These are phyloP conservation scores for Drosophila nigritarsus DNA, from an alignment of 2,888 invertebrate species.

Conservation along the genomic window DNA sequence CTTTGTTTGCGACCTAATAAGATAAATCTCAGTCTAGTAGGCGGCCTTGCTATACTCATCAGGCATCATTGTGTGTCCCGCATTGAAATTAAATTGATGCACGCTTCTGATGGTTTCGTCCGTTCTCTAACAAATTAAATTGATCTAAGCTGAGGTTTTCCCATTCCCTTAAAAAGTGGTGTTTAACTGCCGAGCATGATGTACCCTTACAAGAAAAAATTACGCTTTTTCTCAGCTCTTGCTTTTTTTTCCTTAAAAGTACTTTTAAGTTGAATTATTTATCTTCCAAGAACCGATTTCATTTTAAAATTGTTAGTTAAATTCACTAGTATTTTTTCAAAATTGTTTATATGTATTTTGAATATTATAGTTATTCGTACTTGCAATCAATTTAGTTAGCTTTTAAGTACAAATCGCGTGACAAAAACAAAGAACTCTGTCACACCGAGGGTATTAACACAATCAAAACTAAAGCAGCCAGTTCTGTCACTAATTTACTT, in stretches of 20 bases:
- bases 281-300: neutral
- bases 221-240: neutral
- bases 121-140: neutral
- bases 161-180: neutral
- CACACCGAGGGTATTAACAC: conserved; percentile 6
- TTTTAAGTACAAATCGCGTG: neutral
- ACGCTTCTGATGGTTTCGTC: too few species aligned
- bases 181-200: neutral
- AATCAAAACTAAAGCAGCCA: neutral
- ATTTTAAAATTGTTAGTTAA: neutral
- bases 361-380: too few species aligned
- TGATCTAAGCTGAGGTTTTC: neutral
- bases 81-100: conserved; percentile 16
- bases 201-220: neutral
- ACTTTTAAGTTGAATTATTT: neutral
- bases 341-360: neutral
- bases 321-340: neutral
- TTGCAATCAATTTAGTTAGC: neutral
- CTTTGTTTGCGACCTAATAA: conserved; percentile 56
- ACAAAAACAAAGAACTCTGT: neutral
- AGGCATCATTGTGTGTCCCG: conserved; percentile 14
- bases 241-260: neutral
- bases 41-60: neutral
- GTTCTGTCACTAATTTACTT: neutral
- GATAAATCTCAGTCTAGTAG: conserved; percentile 36